phyloP scores from a whole-genome alignment of 2,797 vertebrate genomes.

The Liasis olivaceus region DNA sequence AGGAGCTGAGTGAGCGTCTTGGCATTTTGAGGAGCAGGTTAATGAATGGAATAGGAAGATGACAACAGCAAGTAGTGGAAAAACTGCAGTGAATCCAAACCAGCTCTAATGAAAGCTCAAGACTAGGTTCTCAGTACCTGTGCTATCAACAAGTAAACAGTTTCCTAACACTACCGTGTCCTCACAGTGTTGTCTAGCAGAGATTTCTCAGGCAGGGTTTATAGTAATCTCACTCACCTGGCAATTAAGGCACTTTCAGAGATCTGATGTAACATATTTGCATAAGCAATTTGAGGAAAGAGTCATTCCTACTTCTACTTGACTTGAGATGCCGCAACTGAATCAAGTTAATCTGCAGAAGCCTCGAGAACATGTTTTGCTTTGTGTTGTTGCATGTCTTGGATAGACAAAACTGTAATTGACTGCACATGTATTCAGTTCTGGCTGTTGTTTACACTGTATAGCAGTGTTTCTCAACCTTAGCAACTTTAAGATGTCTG shows the following conservation, averaged over 20 bases:
- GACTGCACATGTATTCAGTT: not conserved
- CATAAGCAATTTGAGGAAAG: not conserved
- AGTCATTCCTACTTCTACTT: not conserved
- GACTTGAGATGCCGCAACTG: not conserved
- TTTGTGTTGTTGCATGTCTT: not conserved
- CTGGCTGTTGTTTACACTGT: not conserved
- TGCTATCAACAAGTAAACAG: not conserved
- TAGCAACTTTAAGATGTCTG: no score
- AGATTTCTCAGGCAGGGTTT: not conserved
- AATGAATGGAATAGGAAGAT: not conserved
- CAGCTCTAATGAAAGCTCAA: not conserved
- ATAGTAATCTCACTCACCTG: not conserved
- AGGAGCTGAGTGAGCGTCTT: not conserved
- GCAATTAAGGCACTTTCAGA: not conserved
- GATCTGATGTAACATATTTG: not conserved
- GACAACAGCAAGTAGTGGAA: not conserved
- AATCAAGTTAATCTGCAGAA: not conserved
- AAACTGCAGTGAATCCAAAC: not conserved
- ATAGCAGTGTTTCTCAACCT: no score
- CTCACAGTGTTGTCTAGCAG: not conserved
- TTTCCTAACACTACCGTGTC: not conserved
- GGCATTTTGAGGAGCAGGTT: not conserved
- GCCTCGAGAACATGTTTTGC: not conserved
- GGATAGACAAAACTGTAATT: not conserved
- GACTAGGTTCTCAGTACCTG: not conserved